Base-by-base conservation (phyloP, 2,888 invertebrate species). In the Scaptomyza parva region DNA sequence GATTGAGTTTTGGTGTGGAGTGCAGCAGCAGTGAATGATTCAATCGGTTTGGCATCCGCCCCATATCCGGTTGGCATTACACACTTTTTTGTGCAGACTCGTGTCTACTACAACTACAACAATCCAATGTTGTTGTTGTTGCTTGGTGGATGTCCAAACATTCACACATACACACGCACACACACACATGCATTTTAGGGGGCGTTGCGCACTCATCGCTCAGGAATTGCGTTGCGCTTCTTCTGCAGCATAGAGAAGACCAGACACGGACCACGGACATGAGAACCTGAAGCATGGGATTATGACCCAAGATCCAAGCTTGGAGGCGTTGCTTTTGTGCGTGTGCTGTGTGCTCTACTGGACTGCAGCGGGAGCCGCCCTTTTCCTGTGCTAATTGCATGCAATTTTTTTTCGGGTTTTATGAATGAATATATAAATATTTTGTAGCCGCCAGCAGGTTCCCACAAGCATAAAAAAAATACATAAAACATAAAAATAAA, bases 21-120 rank as follows among this genome's bases (percentile, higher is more conserved):
- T 41, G 61, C 58, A 76, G 86, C 89, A 89, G 60, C 18, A 44
- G 39, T 41, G 61, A 61, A 76, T 79, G 89, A 89, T 89, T 89
- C 88, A 89, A 90, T 90, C 89, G 71, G 76, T 76, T 80, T 89
- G 90, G 89, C 84, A 89, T 89, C 89, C 90, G 87, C 81, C 89
- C 86, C 78, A 78, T 82, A 90, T 89, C 89, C 89, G 90, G 88
- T 89, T 79, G 65, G 64, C 74, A 83, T 88, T 86, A 63, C 83
- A 81, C 61, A n/a, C n/a, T n/a, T n/a, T n/a, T n/a, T 69, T 61
- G 64, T 61, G 17, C 22, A 22, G 35, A 17, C 37, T 37, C 37
- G 37, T 37, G 17, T 48, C 48, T 35, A 18, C 28, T 33, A 47
- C 18, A 20, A 35, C 73, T 44, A n/a, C n/a, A n/a, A n/a, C n/a